Evolutionary conservation across 2,888 invertebrate genomes (phyloP).

Genomic region (Drosophila quasianomalipes): DNA sequence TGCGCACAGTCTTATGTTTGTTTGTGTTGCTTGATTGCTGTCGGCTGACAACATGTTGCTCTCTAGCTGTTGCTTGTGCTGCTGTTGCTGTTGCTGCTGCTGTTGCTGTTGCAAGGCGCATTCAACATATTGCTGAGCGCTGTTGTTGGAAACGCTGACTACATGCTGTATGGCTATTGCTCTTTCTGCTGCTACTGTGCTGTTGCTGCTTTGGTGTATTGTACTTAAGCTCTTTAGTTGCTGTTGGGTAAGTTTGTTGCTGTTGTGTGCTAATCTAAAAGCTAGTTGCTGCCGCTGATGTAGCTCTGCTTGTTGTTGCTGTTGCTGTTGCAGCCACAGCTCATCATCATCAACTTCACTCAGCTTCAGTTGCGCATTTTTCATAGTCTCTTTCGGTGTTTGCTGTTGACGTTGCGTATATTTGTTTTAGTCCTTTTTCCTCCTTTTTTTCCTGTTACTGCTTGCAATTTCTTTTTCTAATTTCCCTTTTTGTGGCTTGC

Average conservation of each 20-base stretch:
- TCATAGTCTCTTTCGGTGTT: slow-evolving; percentile 82
- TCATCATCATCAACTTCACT: slow-evolving; percentile 76
- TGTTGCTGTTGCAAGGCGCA: slow-evolving; percentile 40
- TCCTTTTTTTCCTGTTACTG: slow-evolving; percentile 26
- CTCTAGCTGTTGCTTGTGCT: slow-evolving; percentile 53
- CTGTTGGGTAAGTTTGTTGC: slow-evolving; percentile 59
- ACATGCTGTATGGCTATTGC: slow-evolving; percentile 61
- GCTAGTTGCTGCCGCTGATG: slow-evolving; percentile 41
- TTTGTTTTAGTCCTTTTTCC: slow-evolving; percentile 28
- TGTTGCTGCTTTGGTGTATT: slow-evolving; percentile 63
- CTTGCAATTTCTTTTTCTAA: slow-evolving; percentile 35
- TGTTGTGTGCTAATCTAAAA: slow-evolving; percentile 54
- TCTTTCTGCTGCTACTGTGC: slow-evolving; percentile 43
- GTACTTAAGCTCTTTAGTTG: slow-evolving; percentile 79
- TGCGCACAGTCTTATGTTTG: slow-evolving; percentile 83
- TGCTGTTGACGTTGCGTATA: slow-evolving; percentile 73
- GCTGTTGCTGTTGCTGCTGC: slow-evolving; percentile 49
- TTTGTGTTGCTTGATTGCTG: slow-evolving; percentile 66
- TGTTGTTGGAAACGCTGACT: slow-evolving; percentile 48
- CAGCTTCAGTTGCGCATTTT: slow-evolving; percentile 81
- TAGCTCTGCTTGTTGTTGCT: slow-evolving; percentile 18
- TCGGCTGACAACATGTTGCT: slow-evolving; percentile 65
- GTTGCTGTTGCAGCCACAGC: slow-evolving; percentile 59
- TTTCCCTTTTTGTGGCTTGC: slow-evolving; percentile 51
- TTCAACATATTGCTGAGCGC: slow-evolving; percentile 64